Conservation (phyloP, 2,113 vertebrate species). For the Cinclus cinclus region DNA sequence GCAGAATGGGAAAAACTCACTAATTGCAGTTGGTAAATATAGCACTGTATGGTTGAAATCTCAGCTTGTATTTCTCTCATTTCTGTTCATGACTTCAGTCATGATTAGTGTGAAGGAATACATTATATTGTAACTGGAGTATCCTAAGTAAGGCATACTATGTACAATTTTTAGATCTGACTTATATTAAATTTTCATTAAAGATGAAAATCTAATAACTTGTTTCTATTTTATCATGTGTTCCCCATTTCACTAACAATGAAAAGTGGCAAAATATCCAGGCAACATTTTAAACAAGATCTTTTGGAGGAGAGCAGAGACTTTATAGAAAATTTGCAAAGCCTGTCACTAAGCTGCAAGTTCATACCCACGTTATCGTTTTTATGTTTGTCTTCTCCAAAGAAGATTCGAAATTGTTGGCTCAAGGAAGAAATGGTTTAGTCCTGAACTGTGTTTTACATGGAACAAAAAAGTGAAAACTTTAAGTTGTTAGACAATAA, state of each 20-base stretch:
- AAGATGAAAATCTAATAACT: neutral
- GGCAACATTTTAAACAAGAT: neutral
- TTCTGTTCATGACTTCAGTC: neutral
- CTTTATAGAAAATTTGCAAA: neutral
- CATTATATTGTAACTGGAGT: neutral
- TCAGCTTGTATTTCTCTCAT: neutral
- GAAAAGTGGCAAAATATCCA: neutral
- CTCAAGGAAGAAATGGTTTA: neutral
- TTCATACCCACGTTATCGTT: neutral
- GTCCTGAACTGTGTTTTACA: neutral
- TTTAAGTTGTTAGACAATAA: neutral
- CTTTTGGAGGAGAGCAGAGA: neutral
- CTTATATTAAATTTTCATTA: neutral
- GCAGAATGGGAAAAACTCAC: conserved; percentile 30
- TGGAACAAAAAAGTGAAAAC: neutral
- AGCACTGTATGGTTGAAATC: neutral
- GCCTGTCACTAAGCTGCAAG: neutral
- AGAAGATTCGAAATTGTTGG: neutral
- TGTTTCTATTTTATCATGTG: neutral
- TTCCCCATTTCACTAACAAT: neutral
- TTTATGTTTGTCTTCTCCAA: neutral
- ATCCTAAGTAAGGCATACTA: neutral
- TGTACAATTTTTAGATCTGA: neutral
- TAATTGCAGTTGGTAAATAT: conserved; percentile 14
- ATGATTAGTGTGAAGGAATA: neutral